Base-by-base conservation (phyloP, 2,888 invertebrate species). In the Drosophila ochracea region DNA sequence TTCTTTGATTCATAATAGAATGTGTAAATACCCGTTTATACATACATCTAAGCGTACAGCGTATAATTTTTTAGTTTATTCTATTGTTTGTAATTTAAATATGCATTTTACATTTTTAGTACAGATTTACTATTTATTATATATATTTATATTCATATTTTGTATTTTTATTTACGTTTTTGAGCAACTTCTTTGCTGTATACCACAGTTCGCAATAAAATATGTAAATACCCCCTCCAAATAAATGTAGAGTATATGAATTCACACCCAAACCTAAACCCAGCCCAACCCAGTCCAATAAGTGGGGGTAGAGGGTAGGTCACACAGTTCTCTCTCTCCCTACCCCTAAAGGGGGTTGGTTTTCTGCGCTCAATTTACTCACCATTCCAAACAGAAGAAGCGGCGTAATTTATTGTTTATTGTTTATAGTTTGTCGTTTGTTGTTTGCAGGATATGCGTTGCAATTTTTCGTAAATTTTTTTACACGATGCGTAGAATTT, bases 371-470 rank as follows among this genome's bases (percentile, higher is more conserved):
- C 59, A 55, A 68, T 68, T 69, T 57, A 80, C 80, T 80, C 59
- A 80, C 78, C 71, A 64, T 58, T 55, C 30, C 37, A 55, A 39
- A 37, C 31, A 68, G n/a, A 19, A 30, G 21, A 41, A n/a, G 33
- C 62, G 49, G 37, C 70, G 78, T 66, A 62, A 67, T 76, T 72
- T 62, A 49, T 67, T 66, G 60, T 76, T 72, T 62, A 49, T 67
- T 63, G 60, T 35, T 35, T 35, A 16, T 35, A 13, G 13, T 16
- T 35, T 35, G 35, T 16, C 35, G 28, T 68, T 41, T 76, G 28
- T 64, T 72, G 57, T 71, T 74, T 49, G 49, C 54, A 71, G 72
- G 65, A 70, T 70, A 39, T 80, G 41, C 68, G 80, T 80, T 79
- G 61, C 52, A 55, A 61, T 71, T 47, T 75, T 66, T 28, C 19